Conservation (phyloP, 2,113 vertebrate genomes). For the Podarcis muralis region DNA sequence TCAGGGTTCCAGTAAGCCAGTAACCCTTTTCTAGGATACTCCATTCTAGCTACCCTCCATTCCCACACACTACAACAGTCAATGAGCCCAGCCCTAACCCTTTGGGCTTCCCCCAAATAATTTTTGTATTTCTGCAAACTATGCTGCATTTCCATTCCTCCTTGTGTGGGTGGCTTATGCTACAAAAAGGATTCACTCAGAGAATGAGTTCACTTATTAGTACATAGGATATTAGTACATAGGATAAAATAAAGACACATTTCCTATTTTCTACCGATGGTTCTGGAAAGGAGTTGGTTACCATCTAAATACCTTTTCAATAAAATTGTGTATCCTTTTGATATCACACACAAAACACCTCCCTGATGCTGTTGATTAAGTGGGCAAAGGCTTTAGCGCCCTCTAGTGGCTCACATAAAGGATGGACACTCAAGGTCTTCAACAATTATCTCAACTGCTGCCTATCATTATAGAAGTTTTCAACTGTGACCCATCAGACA, state of each 20-base stretch:
- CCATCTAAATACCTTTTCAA: neutral
- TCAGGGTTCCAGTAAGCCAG: neutral
- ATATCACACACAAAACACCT: neutral
- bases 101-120: no score
- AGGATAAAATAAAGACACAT: neutral
- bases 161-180: neutral
- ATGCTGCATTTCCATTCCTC: no score
- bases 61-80: no score
- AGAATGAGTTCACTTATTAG: neutral
- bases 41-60: neutral
- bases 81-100: no score
- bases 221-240: no score
- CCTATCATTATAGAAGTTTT: neutral
- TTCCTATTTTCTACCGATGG: neutral
- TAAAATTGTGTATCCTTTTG: neutral
- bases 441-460: neutral
- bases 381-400: slow-evolving; percentile 36
- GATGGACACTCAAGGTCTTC: neutral
- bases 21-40: neutral
- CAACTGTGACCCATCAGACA: neutral
- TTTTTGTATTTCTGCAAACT: neutral
- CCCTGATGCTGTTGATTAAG: no score
- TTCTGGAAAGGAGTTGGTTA: neutral
- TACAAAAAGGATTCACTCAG: neutral
- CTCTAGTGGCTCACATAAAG: slow-evolving; percentile 46